These are phyloP conservation scores for Conus ventricosus DNA, from an alignment of 1,140 invertebrate genomes.

Conservation along the genomic window DNA sequence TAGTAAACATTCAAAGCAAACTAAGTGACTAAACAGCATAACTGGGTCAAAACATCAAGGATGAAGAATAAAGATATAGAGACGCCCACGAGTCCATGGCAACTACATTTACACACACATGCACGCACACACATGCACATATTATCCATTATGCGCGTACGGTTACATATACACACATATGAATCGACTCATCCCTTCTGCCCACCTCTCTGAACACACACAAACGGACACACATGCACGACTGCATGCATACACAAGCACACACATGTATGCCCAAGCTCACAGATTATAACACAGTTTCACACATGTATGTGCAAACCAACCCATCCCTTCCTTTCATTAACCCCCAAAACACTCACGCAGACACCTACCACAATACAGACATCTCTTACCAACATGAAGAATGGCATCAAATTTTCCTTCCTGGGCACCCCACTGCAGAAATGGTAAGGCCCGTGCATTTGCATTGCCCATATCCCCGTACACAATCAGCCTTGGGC, in stretches of 20 bases:
- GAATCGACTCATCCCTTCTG: neutral
- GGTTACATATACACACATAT: neutral
- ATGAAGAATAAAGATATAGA: too few species aligned
- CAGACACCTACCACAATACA: neutral
- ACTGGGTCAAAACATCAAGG: too few species aligned
- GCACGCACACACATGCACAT: too few species aligned
- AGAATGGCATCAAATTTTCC: slow-evolving; percentile 91
- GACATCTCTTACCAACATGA: slow-evolving; percentile 84
- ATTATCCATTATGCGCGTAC: too few species aligned
- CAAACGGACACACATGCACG: neutral
- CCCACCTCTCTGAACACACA: neutral
- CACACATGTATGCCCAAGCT: neutral
- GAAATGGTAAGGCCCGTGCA: slow-evolving; percentile 84
- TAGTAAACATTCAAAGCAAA: too few species aligned
- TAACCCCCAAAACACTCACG: neutral
- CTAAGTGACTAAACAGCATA: too few species aligned
- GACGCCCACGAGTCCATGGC: too few species aligned
- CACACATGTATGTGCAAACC: too few species aligned
- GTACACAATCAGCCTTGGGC: slow-evolving; percentile 87
- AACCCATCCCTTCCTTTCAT: too few species aligned
- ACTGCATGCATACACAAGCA: neutral
- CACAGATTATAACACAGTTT: too few species aligned
- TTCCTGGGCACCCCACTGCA: slow-evolving; percentile 88
- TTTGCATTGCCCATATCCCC: slow-evolving; percentile 95
- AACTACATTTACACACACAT: too few species aligned